Evolutionary conservation across 2,888 invertebrate species (phyloP), one percentile per base, ranked within the genome.

Genomic region (Spatulosminthurus flaviceps): DNA sequence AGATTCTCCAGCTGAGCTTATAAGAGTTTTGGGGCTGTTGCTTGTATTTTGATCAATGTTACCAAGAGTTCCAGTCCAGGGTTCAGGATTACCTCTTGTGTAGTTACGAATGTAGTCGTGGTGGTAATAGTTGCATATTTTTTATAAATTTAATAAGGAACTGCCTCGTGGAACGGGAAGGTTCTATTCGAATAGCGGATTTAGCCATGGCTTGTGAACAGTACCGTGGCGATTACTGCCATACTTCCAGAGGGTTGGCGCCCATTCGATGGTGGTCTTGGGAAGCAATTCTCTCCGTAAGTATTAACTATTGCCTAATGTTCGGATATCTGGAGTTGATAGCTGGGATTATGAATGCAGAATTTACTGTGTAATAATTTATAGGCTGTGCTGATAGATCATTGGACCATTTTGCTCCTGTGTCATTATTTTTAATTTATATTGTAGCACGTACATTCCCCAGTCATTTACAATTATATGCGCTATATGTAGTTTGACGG

Each of bases 191-290:
- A 88, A 89, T 92, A 82, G 89, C 91, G 78, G 92, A 92, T 87
- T 89, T 91, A 80, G 91, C 92, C 42, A 91, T 91, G 88, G 91
- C 90, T 86, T 91, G 90, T 86, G 89, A 90, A 81, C 89, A 90
- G 86, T 91, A 91, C 87, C 89, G 89, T 84, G 91, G 90, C 86
- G 91, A 91, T 87, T 92, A 92, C 87, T 90, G 90, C 83, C 91
- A 91, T 87, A 90, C 91, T 84, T 90, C 91, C 60, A 90, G 90
- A 73, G 89, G 90, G 86, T 90, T 90, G 67, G 90, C 90, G 66
- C 91, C 92, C 42, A 90, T 92, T 80, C 88, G 92, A 85, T 92
- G 92, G 92, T 87, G 91, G 84, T 91, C 91, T 64, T 92, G 91
- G 91, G 92, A 92, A 86, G 91, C 91, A 84, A 90, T 92, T 85